Evolutionary conservation across 1,140 invertebrate species (phyloP).

Genomic region (Drosophila leontia): DNA sequence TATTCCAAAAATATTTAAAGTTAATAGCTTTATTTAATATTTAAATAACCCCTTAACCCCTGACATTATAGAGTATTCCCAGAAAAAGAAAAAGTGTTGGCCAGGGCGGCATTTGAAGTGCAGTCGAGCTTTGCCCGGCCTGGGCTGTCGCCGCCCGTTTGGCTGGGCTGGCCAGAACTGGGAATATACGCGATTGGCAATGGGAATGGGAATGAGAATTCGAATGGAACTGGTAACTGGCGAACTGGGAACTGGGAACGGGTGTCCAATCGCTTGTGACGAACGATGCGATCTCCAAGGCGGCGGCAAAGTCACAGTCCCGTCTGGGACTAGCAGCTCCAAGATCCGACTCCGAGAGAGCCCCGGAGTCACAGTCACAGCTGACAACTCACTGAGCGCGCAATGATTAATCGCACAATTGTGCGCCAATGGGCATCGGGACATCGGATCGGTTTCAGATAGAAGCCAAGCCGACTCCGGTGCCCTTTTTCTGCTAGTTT

Average conservation of each 20-base stretch:
- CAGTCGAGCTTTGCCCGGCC: conserved; percentile 37
- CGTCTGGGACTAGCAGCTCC: conserved; percentile 15
- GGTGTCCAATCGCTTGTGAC: conserved; percentile 82
- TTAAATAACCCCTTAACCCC: background rate
- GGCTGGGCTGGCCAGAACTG: conserved; percentile 36
- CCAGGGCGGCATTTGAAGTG: conserved; percentile 70
- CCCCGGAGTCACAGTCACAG: conserved; percentile 62
- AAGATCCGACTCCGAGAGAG: conserved; percentile 10
- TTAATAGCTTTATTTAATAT: background rate
- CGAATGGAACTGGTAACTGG: conserved; percentile 13
- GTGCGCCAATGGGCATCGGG: conserved; percentile 51
- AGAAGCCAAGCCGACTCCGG: conserved; percentile 47
- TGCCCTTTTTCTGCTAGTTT: conserved; percentile 78
- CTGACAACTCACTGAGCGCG: conserved; percentile 82
- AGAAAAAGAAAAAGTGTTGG: conserved; percentile 67
- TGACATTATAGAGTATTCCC: conserved; percentile 21
- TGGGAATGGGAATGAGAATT: conserved; percentile 6
- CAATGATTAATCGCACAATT: conserved; percentile 83
- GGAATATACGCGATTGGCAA: conserved; percentile 10
- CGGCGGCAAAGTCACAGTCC: conserved; percentile 53
- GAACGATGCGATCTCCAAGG: conserved; percentile 75
- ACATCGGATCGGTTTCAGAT: conserved; percentile 43
- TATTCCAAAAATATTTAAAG: background rate
- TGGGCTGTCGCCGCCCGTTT: conserved; percentile 52
- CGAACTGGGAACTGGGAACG: conserved; percentile 41